Conservation (phyloP, 2,888 invertebrate species). For the Macaria notata region DNA sequence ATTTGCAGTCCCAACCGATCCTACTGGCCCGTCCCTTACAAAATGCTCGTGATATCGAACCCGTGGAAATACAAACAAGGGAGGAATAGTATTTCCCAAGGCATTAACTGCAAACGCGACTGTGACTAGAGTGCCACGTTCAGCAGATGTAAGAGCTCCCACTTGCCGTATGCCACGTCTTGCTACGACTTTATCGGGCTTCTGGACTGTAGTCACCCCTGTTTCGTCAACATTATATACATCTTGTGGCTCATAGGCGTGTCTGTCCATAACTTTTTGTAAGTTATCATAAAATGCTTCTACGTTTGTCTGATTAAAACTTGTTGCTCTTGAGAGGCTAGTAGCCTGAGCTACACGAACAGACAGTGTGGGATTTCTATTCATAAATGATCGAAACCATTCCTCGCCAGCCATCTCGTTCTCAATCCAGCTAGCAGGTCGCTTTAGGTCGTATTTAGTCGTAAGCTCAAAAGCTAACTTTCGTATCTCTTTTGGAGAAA, state of each 20-base stretch:
- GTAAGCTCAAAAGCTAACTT: conserved; percentile 1
- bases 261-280: not conserved
- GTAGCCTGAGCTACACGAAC: conserved; percentile 36
- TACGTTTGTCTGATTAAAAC: conserved; percentile 35
- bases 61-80: conserved; percentile 41
- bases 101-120: conserved; percentile 45
- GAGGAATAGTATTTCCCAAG: conserved; percentile 41
- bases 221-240: conserved; percentile 34
- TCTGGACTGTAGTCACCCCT: conserved; percentile 37
- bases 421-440: conserved; percentile 28
- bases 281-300: conserved; percentile 35
- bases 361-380: conserved; percentile 32
- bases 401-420: conserved; percentile 33
- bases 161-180: conserved; percentile 34
- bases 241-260: conserved; percentile 28
- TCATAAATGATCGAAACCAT: conserved; percentile 37
- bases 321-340: conserved; percentile 34
- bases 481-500: conserved; percentile 3
- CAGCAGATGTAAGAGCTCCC: conserved; percentile 47
- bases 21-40: conserved; percentile 35
- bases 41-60: conserved; percentile 36
- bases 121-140: conserved; percentile 47
- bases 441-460: not conserved
- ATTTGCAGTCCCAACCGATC: conserved; percentile 36
- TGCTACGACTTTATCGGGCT: conserved; percentile 18